Evolutionary conservation across 2,888 invertebrate genomes (phyloP).

Genomic region (Pycnomerus fuliginosus): DNA sequence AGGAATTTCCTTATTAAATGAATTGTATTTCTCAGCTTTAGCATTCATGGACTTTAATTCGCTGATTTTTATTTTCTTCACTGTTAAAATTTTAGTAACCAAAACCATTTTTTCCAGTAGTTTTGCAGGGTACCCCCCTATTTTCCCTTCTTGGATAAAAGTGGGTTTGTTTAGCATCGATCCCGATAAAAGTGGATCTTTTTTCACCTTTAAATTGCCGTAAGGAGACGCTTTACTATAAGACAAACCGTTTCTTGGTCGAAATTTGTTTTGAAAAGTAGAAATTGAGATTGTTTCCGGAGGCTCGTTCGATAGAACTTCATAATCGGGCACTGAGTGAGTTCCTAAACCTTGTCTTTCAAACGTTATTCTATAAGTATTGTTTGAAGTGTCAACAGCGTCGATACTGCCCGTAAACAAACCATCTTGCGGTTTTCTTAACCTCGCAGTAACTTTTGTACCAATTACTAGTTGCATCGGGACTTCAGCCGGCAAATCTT

Average conservation of each 20-base stretch:
- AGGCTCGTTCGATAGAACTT: constrained; percentile 90
- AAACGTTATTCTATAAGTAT: constrained; percentile 93
- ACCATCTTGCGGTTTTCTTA: constrained; percentile 92
- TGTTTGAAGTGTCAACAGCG: constrained; percentile 92
- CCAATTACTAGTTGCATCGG: constrained; percentile 94
- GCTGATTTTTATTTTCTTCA: constrained; percentile 79
- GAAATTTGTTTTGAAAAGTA: constrained; percentile 78
- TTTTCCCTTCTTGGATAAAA: constrained; percentile 54
- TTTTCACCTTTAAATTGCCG: constrained; percentile 53
- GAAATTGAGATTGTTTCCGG: constrained; percentile 87
- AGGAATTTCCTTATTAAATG: constrained; percentile 74
- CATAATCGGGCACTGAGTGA: constrained; percentile 94
- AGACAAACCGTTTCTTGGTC: constrained; percentile 63
- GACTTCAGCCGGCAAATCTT: constrained; percentile 92
- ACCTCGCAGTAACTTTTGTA: constrained; percentile 87
- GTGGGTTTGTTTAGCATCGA: constrained; percentile 45
- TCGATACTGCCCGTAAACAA: constrained; percentile 87
- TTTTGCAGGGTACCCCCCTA: constrained; percentile 82
- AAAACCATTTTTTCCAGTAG: constrained; percentile 84
- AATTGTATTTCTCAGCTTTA: constrained; percentile 84
- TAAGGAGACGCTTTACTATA: constrained; percentile 58
- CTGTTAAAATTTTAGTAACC: constrained; percentile 79
- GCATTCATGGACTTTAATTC: constrained; percentile 83
- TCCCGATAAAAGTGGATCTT: constrained; percentile 71
- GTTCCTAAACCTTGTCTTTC: constrained; percentile 90